Percentiles rank a stretch among this genome's conserved stretches.
These are phyloP conservation scores for Ostrea edulis DNA, from an alignment of 1,140 invertebrate species.

Conservation along the genomic window DNA sequence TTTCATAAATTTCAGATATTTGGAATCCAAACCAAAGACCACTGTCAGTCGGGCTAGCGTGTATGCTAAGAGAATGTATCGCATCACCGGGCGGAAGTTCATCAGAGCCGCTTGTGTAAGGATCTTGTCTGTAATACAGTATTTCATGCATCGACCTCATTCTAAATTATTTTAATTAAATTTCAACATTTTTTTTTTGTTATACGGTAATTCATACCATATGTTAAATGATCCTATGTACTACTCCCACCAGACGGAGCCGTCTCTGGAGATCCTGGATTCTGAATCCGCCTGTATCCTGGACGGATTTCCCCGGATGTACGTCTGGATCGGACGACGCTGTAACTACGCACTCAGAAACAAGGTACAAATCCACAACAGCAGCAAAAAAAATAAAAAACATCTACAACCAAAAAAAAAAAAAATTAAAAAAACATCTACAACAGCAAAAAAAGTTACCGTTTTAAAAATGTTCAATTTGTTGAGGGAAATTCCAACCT, in stretches of 20 bases:
- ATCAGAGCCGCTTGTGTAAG: constrained; percentile 58
- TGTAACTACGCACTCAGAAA: constrained; percentile 54
- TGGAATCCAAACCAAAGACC: constrained; percentile 58
- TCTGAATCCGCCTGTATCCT: constrained; percentile 53
- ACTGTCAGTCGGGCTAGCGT: constrained; percentile 44
- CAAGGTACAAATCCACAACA: constrained; percentile 53
- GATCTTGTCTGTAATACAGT: not conserved
- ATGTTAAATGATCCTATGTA: too few relatives aligned
- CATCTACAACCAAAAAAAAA: not conserved
- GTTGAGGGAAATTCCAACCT: too few relatives aligned
- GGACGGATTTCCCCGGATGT: constrained; percentile 66
- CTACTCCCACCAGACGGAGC: constrained; percentile 51
- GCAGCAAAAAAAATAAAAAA: not conserved
- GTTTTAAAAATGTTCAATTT: not conserved
- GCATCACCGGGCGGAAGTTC: constrained; percentile 56
- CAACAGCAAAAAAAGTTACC: too few relatives aligned
- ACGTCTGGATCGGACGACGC: constrained; percentile 64
- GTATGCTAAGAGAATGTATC: constrained; percentile 61
- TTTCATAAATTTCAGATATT: constrained; percentile 56
- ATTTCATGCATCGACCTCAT: too few relatives aligned
- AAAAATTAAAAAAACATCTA: too few relatives aligned
- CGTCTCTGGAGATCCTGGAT: constrained; percentile 49
- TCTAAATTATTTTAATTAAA: too few relatives aligned
- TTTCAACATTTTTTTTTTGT: too few relatives aligned
- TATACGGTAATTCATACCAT: too few relatives aligned